Evolutionary conservation across 2,797 vertebrate species (phyloP), one percentile per base, ranked within the genome.

Genomic region (Poecilia velifera): DNA sequence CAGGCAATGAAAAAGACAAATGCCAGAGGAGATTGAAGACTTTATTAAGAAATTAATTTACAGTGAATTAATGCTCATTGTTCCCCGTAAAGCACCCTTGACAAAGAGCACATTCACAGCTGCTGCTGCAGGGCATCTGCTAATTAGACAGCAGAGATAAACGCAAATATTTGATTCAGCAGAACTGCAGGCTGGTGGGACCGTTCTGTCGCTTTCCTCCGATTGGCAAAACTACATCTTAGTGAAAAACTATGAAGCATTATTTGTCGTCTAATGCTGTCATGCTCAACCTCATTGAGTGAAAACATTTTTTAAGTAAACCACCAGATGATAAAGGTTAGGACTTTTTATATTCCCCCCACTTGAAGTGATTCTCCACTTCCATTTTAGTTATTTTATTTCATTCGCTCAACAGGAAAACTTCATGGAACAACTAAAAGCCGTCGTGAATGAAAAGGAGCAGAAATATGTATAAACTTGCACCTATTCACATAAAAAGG

Each of bases 211-310:
- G 83, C 78, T 84, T 84, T 86, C 90, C 79, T 84, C 87, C 90
- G 77, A 83, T 93, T 91, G 92, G 87, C 87, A 79, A 79, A 88
- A 78, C 85, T 86, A 86, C 76, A 87, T 77, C 73, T 77, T 86
- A 70, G 64, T 68, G 73, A n/a, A 64, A 70, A 49, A 62, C 72
- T 71, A 79, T 55, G 71, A 55, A 72, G 84, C 73, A 78, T 77
- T 78, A n/a, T 76, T 80, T 45, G 59, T 70, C 34, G 47, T 83
- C 57, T 8, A 75, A 73, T 39, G 46, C 18, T 16, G 34, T 14
- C 22, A 53, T 53, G 47, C 51, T 62, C 59, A 22, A 2, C 5
- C 9, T 16, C 2, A 62, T 31, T 5, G 28, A 73, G 28, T 20
- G 71, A 31, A 34, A 49, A 73, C 18, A 3, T 20, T 46, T 75